These are phyloP conservation scores for Ovis canadensis DNA, from an alignment of 2,113 vertebrate species.

Conservation along the genomic window DNA sequence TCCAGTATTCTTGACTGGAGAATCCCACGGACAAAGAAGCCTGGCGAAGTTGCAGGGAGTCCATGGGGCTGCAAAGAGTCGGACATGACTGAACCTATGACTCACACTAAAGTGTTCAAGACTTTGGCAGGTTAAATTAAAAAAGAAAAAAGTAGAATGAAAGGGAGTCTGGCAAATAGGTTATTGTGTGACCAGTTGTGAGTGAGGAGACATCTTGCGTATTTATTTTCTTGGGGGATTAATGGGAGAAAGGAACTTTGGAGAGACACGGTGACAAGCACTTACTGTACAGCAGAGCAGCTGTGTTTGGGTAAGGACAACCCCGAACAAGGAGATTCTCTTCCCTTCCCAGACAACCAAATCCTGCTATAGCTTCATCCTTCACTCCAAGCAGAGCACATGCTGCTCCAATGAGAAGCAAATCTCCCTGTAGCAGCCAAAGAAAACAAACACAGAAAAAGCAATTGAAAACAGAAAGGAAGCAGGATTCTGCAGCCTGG, in stretches of 20 bases:
- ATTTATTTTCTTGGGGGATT: not conserved
- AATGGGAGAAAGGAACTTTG: not conserved
- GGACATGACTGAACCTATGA: not conserved
- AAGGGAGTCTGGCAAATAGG: not conserved
- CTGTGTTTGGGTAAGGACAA: not conserved
- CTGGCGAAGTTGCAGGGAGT: not conserved
- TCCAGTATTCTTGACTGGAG: not conserved
- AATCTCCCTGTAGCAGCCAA: not conserved
- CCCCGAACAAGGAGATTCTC: not conserved
- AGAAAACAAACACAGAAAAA: conserved; percentile 23
- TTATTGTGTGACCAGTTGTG: not conserved
- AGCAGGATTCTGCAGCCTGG: not conserved
- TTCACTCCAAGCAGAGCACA: not conserved
- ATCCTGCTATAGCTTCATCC: not conserved
- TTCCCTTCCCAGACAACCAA: not conserved
- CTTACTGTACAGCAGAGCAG: no score
- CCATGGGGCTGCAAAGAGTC: not conserved
- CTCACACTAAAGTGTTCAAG: not conserved
- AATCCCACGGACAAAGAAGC: not conserved
- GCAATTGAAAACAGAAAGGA: not conserved
- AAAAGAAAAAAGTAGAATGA: not conserved
- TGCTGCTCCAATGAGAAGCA: not conserved
- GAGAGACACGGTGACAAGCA: not conserved
- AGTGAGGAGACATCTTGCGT: not conserved
- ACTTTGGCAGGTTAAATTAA: not conserved